Percentiles rank a stretch among this genome's conserved stretches.
These are phyloP conservation scores for Netelia fuscicornis DNA, from an alignment of 2,888 invertebrate species.

Conservation along the genomic window DNA sequence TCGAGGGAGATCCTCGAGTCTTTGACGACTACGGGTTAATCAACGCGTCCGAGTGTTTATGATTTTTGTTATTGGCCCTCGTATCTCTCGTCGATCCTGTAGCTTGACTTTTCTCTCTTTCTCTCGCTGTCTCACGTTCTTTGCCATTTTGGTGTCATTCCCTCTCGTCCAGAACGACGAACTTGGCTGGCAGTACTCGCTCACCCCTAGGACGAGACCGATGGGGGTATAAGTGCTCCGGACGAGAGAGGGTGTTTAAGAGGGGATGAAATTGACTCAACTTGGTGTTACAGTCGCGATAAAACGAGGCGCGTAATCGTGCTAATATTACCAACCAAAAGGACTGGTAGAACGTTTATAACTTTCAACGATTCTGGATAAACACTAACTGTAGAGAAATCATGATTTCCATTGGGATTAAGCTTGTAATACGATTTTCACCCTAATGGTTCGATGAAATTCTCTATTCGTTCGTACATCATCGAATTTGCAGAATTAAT, in stretches of 20 bases:
- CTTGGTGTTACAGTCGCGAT: conserved; percentile 63
- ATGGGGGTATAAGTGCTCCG: conserved; percentile 57
- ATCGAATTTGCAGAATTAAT: no score
- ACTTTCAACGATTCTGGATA: conserved; percentile 6
- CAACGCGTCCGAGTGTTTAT: conserved; percentile 84
- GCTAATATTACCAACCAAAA: conserved; percentile 24
- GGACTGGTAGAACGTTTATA: conserved; percentile 49
- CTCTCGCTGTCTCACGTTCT: conserved; percentile 28
- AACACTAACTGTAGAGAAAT: conserved; percentile 9
- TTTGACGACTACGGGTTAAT: conserved; percentile 80
- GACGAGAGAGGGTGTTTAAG: conserved; percentile 60
- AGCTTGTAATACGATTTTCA: neutral
- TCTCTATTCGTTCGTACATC: no score
- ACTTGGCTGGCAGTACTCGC: conserved; percentile 47
- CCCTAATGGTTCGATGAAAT: neutral
- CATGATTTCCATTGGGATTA: conserved; percentile 29
- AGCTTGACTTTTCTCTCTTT: conserved; percentile 21
- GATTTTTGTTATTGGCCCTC: conserved; percentile 84
- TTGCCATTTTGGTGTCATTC: conserved; percentile 45
- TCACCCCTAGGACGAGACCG: conserved; percentile 40
- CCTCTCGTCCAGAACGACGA: conserved; percentile 20
- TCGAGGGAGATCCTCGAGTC: conserved; percentile 61
- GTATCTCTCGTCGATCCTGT: conserved; percentile 74
- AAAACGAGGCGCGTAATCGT: conserved; percentile 59
- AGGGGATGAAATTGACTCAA: conserved; percentile 71